phyloP scores from a whole-genome alignment of 2,888 invertebrate genomes.

The Papilio elwesi region DNA sequence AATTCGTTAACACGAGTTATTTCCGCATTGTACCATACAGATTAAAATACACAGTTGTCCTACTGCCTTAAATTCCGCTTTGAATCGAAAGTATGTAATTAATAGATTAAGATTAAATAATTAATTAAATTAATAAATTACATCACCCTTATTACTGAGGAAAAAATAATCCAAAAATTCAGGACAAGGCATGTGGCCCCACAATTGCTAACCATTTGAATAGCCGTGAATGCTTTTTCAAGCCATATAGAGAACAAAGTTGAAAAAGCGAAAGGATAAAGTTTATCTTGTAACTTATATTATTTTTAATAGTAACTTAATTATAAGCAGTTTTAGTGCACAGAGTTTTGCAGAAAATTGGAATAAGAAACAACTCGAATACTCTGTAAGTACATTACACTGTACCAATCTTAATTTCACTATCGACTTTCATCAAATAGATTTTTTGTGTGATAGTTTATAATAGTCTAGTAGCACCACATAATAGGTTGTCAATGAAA shows the following conservation, averaged over 20 bases:
- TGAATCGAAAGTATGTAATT: background rate
- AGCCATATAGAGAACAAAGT: too few species aligned
- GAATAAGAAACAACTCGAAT: background rate
- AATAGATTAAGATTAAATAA: too few species aligned
- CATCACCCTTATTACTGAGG: too few species aligned
- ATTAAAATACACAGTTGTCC: background rate
- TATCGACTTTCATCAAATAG: conserved; percentile 38
- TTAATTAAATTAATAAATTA: too few species aligned
- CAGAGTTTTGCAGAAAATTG: background rate
- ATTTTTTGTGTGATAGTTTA: conserved; percentile 37
- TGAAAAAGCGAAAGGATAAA: too few species aligned
- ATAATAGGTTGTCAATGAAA: conserved; percentile 37
- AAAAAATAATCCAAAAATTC: too few species aligned
- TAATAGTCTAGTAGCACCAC: conserved; percentile 27
- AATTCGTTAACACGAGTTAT: conserved; percentile 44
- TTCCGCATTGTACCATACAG: conserved; percentile 40
- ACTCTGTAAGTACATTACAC: conserved; percentile 18
- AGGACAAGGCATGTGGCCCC: too few species aligned
- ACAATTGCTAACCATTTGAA: too few species aligned
- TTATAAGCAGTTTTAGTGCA: background rate
- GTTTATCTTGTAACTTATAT: too few species aligned
- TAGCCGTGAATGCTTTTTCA: too few species aligned
- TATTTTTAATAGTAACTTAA: too few species aligned
- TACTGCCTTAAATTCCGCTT: background rate
- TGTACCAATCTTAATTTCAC: conserved; percentile 21